A percentile compares a stretch with the other conserved stretches of the same genome.
phyloP scores from a whole-genome alignment of 2,797 vertebrate genomes.

The Anabacerthia variegaticeps region DNA sequence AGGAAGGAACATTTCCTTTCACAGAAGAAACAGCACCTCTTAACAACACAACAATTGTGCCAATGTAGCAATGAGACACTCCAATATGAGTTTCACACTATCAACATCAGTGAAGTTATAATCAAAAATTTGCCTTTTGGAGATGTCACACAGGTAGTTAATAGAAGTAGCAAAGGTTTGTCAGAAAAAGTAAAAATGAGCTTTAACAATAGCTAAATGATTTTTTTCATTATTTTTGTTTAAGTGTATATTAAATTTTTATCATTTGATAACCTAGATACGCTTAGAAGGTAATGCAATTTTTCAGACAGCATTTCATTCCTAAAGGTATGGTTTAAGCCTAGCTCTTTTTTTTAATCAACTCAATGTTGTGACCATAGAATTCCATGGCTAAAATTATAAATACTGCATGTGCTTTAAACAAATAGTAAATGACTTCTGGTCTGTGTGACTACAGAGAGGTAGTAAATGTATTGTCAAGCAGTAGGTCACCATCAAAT shows the following conservation, averaged over 20 bases:
- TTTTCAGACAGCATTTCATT: background rate
- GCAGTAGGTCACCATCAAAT: background rate
- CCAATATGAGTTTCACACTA: background rate
- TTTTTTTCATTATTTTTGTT: background rate
- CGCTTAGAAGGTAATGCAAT: background rate
- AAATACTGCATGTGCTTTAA: background rate
- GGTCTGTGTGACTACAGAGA: background rate
- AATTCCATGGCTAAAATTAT: background rate
- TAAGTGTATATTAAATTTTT: background rate
- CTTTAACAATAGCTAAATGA: background rate
- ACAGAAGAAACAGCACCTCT: background rate
- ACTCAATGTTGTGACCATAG: background rate
- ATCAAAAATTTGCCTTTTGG: background rate
- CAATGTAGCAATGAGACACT: background rate
- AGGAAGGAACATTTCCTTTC: background rate
- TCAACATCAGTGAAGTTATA: background rate
- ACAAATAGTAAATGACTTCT: background rate
- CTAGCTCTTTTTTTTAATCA: background rate
- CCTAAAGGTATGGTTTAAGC: background rate
- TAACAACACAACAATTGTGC: background rate
- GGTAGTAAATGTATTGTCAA: background rate
- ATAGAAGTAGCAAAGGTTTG: background rate
- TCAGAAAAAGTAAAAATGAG: background rate
- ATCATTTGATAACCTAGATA: background rate
- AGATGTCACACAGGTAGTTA: background rate